A percentile compares a stretch with the other conserved stretches of the same genome.
Evolutionary conservation across 2,797 vertebrate species (phyloP).

Genomic region (Sebastes matsubarae): DNA sequence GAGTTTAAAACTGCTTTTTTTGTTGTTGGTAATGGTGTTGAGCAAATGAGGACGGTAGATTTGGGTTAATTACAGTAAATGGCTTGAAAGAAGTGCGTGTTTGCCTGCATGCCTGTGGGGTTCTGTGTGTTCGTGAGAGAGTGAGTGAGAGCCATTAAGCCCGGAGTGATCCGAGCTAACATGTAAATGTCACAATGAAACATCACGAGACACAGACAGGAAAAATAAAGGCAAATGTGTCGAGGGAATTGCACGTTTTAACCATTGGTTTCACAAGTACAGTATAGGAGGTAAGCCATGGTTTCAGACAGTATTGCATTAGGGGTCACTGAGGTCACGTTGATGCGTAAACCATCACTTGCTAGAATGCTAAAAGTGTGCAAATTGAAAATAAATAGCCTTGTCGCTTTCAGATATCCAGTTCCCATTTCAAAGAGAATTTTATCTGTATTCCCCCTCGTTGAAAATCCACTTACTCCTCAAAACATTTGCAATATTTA

Average conservation of each 20-base stretch:
- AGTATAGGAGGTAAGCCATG: not conserved
- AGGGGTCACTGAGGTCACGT: not conserved
- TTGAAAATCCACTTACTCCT: slow-evolving; percentile 22
- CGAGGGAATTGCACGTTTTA: not conserved
- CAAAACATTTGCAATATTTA: not conserved
- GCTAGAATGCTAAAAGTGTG: not conserved
- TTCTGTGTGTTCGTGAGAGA: not conserved
- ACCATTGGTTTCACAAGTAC: not conserved
- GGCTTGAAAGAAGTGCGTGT: slow-evolving; percentile 2
- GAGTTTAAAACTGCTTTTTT: slow-evolving; percentile 26
- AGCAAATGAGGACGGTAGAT: slow-evolving; percentile 2
- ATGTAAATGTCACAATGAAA: slow-evolving; percentile 22
- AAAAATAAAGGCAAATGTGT: not conserved
- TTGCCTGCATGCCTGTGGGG: not conserved
- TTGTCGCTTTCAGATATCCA: not conserved
- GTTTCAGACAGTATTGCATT: not conserved
- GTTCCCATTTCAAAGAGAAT: not conserved
- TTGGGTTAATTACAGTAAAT: slow-evolving; percentile 24
- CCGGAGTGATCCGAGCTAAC: not conserved
- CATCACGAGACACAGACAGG: not conserved
- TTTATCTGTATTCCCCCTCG: not conserved
- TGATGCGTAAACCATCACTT: not conserved
- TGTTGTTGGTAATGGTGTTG: slow-evolving; percentile 15
- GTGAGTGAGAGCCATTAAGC: slow-evolving; percentile 15
- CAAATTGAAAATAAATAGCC: slow-evolving; percentile 2